A percentile compares a stretch with the other conserved stretches of the same genome.
Conservation (phyloP, 2,888 invertebrate genomes). For the Andrena trimmerana region DNA sequence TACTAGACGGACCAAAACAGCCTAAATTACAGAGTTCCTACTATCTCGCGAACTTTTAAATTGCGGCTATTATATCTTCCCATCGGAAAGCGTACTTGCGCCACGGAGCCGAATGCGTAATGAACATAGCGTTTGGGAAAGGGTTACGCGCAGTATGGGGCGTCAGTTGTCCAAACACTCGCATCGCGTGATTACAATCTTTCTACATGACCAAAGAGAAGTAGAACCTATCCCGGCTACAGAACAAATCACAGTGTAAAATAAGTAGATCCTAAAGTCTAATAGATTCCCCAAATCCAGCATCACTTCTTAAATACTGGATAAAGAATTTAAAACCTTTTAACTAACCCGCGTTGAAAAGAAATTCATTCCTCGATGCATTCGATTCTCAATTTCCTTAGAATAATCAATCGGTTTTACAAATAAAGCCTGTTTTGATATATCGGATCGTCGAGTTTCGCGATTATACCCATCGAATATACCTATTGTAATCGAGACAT, state of each 20-base stretch:
- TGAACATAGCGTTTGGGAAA: slow-evolving; percentile 10
- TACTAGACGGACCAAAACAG: neutral
- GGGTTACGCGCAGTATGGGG: slow-evolving; percentile 11
- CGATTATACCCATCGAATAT: neutral
- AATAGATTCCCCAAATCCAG: no score
- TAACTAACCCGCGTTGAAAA: no score
- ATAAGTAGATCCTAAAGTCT: no score
- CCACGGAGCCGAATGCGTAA: slow-evolving; percentile 36
- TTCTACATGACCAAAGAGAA: no score
- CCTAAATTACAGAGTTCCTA: slow-evolving; percentile 2
- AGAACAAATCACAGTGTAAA: no score
- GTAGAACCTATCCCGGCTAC: no score
- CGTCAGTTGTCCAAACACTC: slow-evolving; percentile 13
- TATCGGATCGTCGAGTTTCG: neutral
- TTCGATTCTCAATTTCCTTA: no score
- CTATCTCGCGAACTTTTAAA: neutral
- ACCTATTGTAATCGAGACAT: slow-evolving; percentile 5
- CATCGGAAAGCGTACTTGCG: neutral
- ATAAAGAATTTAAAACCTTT: no score
- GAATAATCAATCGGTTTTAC: neutral
- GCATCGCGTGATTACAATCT: neutral
- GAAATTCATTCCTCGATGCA: no score
- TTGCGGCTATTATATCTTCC: slow-evolving; percentile 46
- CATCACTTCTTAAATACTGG: no score
- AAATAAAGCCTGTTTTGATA: neutral